Evolutionary conservation across 2,113 vertebrate species (phyloP), one percentile per base, ranked within the genome.

Genomic region (Entosphenus tridentatus): DNA sequence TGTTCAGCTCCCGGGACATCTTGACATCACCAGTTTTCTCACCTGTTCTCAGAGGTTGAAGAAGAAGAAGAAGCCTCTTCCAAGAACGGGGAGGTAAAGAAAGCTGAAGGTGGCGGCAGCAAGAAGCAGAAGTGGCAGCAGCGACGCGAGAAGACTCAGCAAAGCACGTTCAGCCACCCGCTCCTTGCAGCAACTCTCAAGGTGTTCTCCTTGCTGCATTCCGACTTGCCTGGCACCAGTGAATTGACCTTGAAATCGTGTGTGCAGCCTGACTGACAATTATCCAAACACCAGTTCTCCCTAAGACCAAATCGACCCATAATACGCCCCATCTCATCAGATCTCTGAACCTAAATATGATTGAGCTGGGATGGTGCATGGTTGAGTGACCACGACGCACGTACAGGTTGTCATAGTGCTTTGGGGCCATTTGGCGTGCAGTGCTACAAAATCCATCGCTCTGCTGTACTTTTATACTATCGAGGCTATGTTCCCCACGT

Each of bases 121-220:
- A 39, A 76, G 70, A 81, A 76, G 69, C 75, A 73, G 58, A 81
- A 80, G 69, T 80, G 80, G 71, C 83, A 86, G 13, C 71, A 72
- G 68, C 83, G 82, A 0, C 85, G 84, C 72, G 86, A 91, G 7
- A 88, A 82, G 72, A 73, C 77, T 8, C 76, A 83, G 55, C 85
- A 86, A 56, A 86, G 87, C 75, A 83, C 2, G 10, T 95, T 97
- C 74, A 70, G 76, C 1, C 90, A 95, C 72, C 82, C 71, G 0
- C 80, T 97, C 57, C 73, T 95, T 76, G 88, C 86, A 1, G 76
- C 86, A 2, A 74, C 83, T 0, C 78, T 97, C 16, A 96, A 97
- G 86, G 92, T 95, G 81, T 68, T 21, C 16, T 2, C 8, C 16
- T 57, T 12, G 39, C 14, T 14, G 10, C 6, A 9, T 5, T 57